A percentile compares a stretch with the other conserved stretches of the same genome.
These are phyloP conservation scores for Coregonus clupeaformis DNA, from an alignment of 2,113 vertebrate species.

Conservation along the genomic window DNA sequence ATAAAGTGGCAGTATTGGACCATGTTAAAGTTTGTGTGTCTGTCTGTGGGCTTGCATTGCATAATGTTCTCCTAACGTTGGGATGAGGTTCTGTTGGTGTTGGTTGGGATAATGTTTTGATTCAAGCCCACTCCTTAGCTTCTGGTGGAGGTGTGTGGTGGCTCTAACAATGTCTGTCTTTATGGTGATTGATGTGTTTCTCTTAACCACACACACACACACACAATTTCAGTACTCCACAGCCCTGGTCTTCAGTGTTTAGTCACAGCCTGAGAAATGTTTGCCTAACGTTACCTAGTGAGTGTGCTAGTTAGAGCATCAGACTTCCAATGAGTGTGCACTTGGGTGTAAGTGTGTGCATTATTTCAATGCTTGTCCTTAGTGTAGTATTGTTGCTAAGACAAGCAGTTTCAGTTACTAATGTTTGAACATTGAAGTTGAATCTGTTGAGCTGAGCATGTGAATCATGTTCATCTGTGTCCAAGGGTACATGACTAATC, in stretches of 20 bases:
- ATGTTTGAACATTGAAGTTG: not conserved
- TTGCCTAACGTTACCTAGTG: not conserved
- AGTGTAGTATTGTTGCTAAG: no score
- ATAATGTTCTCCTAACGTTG: no score
- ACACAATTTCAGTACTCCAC: slow-evolving; percentile 9
- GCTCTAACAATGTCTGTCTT: slow-evolving; percentile 28
- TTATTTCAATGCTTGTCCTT: not conserved
- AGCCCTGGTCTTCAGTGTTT: not conserved
- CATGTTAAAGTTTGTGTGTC: no score
- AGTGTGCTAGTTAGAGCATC: not conserved
- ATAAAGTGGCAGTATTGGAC: no score
- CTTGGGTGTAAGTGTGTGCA: slow-evolving; percentile 19
- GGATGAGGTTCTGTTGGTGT: no score
- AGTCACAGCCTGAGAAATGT: slow-evolving; percentile 9
- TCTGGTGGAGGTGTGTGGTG: slow-evolving; percentile 25
- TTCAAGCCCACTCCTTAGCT: slow-evolving; percentile 9
- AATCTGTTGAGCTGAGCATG: not conserved
- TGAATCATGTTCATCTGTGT: not conserved
- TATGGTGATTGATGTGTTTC: slow-evolving; percentile 35
- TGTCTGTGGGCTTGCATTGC: no score
- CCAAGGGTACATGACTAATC: not conserved
- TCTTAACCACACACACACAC: slow-evolving; percentile 12
- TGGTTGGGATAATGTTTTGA: not conserved
- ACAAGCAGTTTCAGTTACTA: not conserved
- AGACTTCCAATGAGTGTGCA: not conserved